A percentile compares a stretch with the other conserved stretches of the same genome.
Conservation (phyloP, 2,888 invertebrate species). For the Lithodes maja region DNA sequence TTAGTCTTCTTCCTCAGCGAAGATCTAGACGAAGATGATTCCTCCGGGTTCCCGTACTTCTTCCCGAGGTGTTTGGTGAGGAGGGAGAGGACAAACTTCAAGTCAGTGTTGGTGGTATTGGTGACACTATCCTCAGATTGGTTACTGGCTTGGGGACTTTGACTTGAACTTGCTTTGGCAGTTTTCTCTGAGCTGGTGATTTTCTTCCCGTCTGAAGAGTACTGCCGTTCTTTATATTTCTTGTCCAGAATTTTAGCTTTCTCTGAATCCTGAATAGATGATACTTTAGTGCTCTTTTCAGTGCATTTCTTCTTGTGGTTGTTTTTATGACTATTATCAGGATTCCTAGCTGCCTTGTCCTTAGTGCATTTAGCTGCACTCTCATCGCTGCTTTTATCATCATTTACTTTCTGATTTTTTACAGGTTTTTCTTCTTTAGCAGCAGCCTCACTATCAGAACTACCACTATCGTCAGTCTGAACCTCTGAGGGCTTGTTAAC, state of each 20-base stretch:
- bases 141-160: neutral
- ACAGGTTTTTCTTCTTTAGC: neutral
- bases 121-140: neutral
- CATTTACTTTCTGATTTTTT: neutral
- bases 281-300: too few species aligned
- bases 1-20: neutral
- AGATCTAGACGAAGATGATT: neutral
- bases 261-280: too few species aligned
- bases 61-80: neutral
- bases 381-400: neutral
- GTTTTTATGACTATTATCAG: too few species aligned
- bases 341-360: neutral
- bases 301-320: too few species aligned
- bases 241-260: too few species aligned
- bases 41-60: neutral
- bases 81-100: conserved; percentile 34
- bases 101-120: conserved; percentile 1
- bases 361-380: neutral
- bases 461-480: neutral
- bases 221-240: too few species aligned
- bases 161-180: too few species aligned
- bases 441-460: too few species aligned
- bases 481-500: neutral
- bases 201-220: too few species aligned
- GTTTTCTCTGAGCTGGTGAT: too few species aligned